Evolutionary conservation across 92 coral and sea anemone species (phyloP), one percentile per base, ranked within the genome.

Genomic region (Scolanthus callimorphus): DNA sequence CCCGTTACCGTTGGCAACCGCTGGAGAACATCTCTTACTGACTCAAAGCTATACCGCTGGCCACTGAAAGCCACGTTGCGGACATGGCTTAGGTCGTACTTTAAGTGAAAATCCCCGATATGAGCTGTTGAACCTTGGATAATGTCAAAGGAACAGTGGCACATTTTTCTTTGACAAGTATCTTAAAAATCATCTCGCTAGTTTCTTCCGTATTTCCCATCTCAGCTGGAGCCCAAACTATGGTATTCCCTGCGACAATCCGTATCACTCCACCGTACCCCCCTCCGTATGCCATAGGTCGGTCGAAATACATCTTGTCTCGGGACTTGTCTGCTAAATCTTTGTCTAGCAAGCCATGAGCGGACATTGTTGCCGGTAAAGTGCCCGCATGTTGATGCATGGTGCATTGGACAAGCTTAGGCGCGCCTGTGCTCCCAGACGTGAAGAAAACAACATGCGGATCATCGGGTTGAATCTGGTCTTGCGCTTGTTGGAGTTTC

Each of bases 61-160:
- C 71, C 71, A n/a, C 20, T 60, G 25, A 48, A 49, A 3, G 51
- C 71, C 10, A 51, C 24, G 27, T 50, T 34, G 11, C 51, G 39
- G 2, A 65, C 71, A 10, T 31, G 29, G 25, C 58, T 48, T 31
- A 65, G 52, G 31, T 63, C 70, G 44, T 65, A 65, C 26, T 65
- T 51, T 39, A 38, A 56, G 17, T 65, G 71, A 38, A 65, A 65
- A 13, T 51, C n/a, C n/a, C n/a, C n/a, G n/a, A n/a, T 34, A 49
- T 37, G 1, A 34, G 41, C 41, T 15, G 6, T 34, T 6, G 41
- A 15, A 34, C 15, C 41, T 6, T 6, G 41, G 41, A 34, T 34
- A 15, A 15, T 6, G 8, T 34, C 6, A 15, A 15, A 34, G 8
- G 6, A 6, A 6, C 6, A 6, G 41, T 6, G 41, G 15, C 15